Base-by-base conservation (phyloP, 2,113 vertebrate species). In the Ophthalmolycus amberensis region DNA sequence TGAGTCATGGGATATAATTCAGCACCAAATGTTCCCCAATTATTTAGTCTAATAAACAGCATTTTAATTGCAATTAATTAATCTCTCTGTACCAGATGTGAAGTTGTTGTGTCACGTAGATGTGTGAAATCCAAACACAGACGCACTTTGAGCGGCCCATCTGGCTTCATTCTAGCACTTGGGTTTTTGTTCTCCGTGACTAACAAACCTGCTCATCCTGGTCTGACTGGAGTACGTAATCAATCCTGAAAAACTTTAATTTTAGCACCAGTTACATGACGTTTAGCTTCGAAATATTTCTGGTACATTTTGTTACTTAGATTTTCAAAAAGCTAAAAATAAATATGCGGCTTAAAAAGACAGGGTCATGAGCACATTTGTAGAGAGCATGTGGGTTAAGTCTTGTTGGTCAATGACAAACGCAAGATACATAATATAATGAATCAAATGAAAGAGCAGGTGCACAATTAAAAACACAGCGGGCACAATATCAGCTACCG, bases 31-130 rank as follows among this genome's bases (percentile, higher is more conserved):
- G 48, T 66, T 85, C 38, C 64, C 25, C 7, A 63, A 86, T 81
- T 52, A 81, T 62, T 14, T 80, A 54, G 34, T 58, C 6, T 38
- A 50, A 75, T 71, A 54, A 29, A 62, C 40, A 34, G 9, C 18
- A 18, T 56, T 82, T 78, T 42, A 70, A 69, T 59, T 69, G 22
- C 48, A 78, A 72, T 56, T 32, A 68, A 80, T 71, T 3, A 54
- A 71, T 56, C 67, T 65, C 37, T 73, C 46, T 38, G 34, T 62
- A 25, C 60, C 58, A 77, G 50, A 38, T 81, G 58, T 68, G 6
- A 29, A 58, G 4, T 58, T 62, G 37, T 15, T 58, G 18, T 66
- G 66, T n/a, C 37, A 62, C 52, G 15, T n/a, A 68, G 18, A 34
- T 50, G 15, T 44, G 16, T 60, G 22, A 66, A 60, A 64, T 63